Percentiles rank a stretch among this genome's conserved stretches.
phyloP scores from a whole-genome alignment of 2,797 vertebrate species.

The Decapterus maruadsi region DNA sequence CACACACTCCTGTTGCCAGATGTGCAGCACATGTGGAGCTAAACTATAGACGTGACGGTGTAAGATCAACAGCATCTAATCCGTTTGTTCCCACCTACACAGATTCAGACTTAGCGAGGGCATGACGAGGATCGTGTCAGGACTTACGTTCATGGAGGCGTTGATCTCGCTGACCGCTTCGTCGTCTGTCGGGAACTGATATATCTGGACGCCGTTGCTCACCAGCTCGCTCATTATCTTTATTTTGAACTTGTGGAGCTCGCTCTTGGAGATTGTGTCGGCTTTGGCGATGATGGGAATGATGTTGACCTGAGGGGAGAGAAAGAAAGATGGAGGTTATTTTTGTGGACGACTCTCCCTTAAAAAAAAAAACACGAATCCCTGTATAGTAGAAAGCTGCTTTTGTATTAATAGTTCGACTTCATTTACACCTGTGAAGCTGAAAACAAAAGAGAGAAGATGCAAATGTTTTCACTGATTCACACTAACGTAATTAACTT shows the following conservation, averaged over 20 bases:
- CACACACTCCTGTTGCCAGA: conserved; percentile 31
- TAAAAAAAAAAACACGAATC: not conserved
- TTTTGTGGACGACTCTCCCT: too few relatives aligned
- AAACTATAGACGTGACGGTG: not conserved
- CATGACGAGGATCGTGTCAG: too few relatives aligned
- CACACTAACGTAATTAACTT: conserved; percentile 4
- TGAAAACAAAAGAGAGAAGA: conserved; percentile 19
- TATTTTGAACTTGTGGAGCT: conserved; percentile 99
- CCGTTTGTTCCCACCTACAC: too few relatives aligned
- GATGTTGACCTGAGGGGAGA: conserved; percentile 92
- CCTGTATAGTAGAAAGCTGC: not conserved
- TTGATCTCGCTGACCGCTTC: conserved; percentile 97
- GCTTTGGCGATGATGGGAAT: conserved; percentile 99
- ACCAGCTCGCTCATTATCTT: conserved; percentile 99
- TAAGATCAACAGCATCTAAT: not conserved
- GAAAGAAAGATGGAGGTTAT: not conserved
- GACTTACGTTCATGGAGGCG: conserved; percentile 96
- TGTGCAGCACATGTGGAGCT: conserved; percentile 36
- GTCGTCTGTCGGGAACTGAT: conserved; percentile 98
- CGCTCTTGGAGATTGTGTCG: conserved; percentile 98
- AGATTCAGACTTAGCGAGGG: too few relatives aligned
- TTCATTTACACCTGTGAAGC: not conserved
- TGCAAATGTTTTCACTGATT: not conserved
- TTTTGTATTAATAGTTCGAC: conserved; percentile 12
- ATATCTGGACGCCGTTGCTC: conserved; percentile 98